Evolutionary conservation across 2,888 invertebrate genomes (phyloP).

Genomic region (Saturnia japonica): DNA sequence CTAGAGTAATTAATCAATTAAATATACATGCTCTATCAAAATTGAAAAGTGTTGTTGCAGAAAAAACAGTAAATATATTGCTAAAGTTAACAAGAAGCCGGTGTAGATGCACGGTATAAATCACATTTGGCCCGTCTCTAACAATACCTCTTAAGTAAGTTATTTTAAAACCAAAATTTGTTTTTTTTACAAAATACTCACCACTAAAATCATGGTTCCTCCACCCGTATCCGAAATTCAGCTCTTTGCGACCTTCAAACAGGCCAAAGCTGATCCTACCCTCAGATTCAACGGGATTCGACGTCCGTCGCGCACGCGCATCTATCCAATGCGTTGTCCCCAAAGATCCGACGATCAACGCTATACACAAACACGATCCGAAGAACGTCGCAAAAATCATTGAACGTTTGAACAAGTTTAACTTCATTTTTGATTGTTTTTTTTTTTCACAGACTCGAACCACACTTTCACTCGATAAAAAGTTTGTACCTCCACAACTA

Average conservation of each 20-base stretch:
- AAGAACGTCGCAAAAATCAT: slow-evolving; percentile 92
- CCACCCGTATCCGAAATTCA: slow-evolving; percentile 90
- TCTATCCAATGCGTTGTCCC: slow-evolving; percentile 93
- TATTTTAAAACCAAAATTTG: not conserved
- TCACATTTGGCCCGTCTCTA: too few relatives aligned
- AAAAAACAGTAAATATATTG: too few relatives aligned
- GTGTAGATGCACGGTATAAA: too few relatives aligned
- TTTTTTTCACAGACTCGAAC: slow-evolving; percentile 27
- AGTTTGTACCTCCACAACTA: slow-evolving; percentile 52
- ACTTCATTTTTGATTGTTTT: slow-evolving; percentile 67
- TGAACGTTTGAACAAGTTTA: slow-evolving; percentile 88
- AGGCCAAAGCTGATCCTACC: slow-evolving; percentile 92
- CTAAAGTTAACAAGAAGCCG: too few relatives aligned
- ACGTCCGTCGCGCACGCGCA: slow-evolving; percentile 86
- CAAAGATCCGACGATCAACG: slow-evolving; percentile 89
- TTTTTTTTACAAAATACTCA: slow-evolving; percentile 62
- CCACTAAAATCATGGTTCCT: slow-evolving; percentile 89
- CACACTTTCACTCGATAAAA: slow-evolving; percentile 51
- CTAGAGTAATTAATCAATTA: too few relatives aligned
- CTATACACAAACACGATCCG: slow-evolving; percentile 88
- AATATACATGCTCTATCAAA: too few relatives aligned
- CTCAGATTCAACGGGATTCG: slow-evolving; percentile 85
- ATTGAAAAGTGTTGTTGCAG: too few relatives aligned
- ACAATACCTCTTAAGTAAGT: not conserved
- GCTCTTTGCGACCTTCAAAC: slow-evolving; percentile 91